Evolutionary conservation across 2,113 vertebrate species (phyloP).

Genomic region (Ptilonorhynchus violaceus): DNA sequence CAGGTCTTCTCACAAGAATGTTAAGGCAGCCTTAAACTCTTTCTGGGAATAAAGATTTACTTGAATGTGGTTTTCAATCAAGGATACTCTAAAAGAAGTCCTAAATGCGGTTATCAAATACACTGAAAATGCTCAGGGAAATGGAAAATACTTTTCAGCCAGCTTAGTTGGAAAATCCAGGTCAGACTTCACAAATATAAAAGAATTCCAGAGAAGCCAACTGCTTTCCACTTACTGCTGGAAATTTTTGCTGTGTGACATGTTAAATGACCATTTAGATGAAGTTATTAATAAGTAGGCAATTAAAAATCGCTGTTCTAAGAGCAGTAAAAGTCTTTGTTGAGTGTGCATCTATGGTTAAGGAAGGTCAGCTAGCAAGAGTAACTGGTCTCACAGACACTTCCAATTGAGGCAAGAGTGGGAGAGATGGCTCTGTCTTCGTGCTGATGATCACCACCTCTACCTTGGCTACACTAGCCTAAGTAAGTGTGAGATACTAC

Average conservation of each 20-base stretch:
- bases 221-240: neutral
- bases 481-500: neutral
- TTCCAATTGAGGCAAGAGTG: neutral
- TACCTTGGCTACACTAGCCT: neutral
- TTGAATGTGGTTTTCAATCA: neutral
- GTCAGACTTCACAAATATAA: neutral
- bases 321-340: neutral
- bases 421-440: neutral
- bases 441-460: neutral
- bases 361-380: neutral
- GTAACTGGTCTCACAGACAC: neutral
- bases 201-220: neutral
- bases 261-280: neutral
- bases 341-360: neutral
- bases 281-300: neutral
- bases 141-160: neutral
- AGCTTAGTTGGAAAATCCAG: neutral
- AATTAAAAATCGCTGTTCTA: neutral
- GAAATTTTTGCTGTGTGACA: neutral
- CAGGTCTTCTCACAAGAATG: neutral
- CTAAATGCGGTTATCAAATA: neutral
- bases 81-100: neutral
- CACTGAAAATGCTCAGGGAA: neutral
- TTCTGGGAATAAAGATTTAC: neutral
- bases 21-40: neutral